These are phyloP conservation scores for Vulpes lagopus DNA, from an alignment of 2,113 vertebrate genomes.

Conservation along the genomic window DNA sequence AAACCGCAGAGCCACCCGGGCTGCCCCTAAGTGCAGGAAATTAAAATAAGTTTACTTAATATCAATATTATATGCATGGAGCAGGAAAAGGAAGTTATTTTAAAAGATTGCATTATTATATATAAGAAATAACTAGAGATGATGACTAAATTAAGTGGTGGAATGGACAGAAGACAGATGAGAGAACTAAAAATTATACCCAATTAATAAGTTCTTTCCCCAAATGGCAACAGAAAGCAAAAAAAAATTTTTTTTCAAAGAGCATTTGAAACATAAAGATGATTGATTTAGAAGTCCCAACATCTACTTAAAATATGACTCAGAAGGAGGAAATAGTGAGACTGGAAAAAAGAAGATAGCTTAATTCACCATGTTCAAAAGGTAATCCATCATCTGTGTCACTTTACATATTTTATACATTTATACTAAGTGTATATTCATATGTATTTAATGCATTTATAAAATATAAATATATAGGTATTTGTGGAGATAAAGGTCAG, in stretches of 20 bases:
- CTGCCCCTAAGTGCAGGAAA: not conserved
- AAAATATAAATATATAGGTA: not conserved
- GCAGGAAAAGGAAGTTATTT: not conserved
- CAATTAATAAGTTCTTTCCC: not conserved
- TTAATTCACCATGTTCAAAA: slow-evolving; percentile 22
- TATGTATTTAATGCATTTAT: not conserved
- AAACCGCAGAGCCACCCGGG: too few relatives aligned
- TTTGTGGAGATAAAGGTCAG: not conserved
- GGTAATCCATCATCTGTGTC: not conserved
- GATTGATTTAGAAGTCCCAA: not conserved
- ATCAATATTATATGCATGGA: not conserved
- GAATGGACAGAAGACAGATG: not conserved
- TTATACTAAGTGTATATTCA: not conserved
- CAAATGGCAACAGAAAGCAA: not conserved
- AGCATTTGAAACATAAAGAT: slow-evolving; percentile 1
- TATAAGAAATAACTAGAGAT: not conserved
- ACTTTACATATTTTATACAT: not conserved
- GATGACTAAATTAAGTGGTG: not conserved
- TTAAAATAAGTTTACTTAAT: slow-evolving; percentile 17
- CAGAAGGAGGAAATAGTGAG: not conserved
- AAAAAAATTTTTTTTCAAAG: not conserved
- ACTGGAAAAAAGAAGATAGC: not conserved
- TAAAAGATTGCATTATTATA: not conserved
- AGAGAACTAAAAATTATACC: not conserved
- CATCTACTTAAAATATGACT: not conserved